Percentiles rank a stretch among this genome's conserved stretches.
Evolutionary conservation across 2,888 invertebrate species (phyloP).

Genomic region (Polydrusus tereticollis): DNA sequence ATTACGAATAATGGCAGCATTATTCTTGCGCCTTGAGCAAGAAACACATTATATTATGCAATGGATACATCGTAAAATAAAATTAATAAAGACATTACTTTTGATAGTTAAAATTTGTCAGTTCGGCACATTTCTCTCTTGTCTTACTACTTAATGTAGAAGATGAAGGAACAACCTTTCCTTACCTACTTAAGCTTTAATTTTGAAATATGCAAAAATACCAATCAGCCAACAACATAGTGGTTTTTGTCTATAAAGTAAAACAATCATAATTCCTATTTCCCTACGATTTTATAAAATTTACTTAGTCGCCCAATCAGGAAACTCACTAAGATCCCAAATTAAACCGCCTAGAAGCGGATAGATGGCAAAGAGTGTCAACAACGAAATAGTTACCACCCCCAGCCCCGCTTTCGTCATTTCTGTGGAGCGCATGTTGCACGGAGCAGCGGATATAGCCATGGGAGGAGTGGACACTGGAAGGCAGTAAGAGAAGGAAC

Average conservation of each 20-base stretch:
- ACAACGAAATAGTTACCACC: constrained; percentile 82
- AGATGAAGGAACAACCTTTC: too few species aligned
- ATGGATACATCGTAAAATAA: too few species aligned
- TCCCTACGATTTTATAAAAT: background rate
- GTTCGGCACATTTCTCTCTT: too few species aligned
- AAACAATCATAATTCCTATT: background rate
- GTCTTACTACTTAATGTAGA: too few species aligned
- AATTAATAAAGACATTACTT: too few species aligned
- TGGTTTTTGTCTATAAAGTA: background rate
- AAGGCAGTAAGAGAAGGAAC: constrained; percentile 93
- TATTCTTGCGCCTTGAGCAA: too few species aligned
- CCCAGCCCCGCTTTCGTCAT: constrained; percentile 79
- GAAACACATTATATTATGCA: too few species aligned
- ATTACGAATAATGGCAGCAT: too few species aligned
- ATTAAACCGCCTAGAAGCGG: constrained; percentile 81
- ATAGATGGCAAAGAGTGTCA: constrained; percentile 79
- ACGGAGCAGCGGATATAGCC: constrained; percentile 90
- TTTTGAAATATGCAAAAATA: too few species aligned
- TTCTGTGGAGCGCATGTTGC: constrained; percentile 82
- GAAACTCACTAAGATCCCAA: constrained; percentile 75
- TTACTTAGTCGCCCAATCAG: constrained; percentile 70
- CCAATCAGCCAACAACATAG: too few species aligned
- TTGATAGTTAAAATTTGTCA: too few species aligned
- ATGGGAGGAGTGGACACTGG: constrained; percentile 97
- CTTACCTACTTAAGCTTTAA: too few species aligned